Percentiles rank a stretch among this genome's conserved stretches.
Evolutionary conservation across 2,888 invertebrate genomes (phyloP).

Genomic region (Boloria selene): DNA sequence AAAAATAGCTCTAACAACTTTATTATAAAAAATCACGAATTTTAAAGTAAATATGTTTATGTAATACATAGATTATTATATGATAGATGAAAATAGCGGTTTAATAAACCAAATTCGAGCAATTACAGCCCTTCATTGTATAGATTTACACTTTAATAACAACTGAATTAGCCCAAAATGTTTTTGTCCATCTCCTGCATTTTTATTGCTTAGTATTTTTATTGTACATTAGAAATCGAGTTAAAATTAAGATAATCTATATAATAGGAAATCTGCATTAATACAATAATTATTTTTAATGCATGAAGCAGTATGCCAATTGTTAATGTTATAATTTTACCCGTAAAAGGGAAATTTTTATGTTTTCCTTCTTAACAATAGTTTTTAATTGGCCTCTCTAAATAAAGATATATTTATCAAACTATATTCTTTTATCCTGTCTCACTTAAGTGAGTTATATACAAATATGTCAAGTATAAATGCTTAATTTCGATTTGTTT

Average conservation of each 20-base stretch:
- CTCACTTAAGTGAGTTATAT: neutral
- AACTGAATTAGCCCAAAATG: slow-evolving; percentile 50
- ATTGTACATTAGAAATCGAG: slow-evolving; percentile 58
- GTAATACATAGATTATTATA: too few relatives aligned
- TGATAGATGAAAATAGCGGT: too few relatives aligned
- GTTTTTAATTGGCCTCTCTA: slow-evolving; percentile 76
- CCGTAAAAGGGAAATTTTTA: slow-evolving; percentile 5
- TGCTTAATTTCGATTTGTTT: too few relatives aligned
- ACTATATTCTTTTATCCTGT: slow-evolving; percentile 29
- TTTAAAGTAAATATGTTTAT: too few relatives aligned
- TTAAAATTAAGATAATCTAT: slow-evolving; percentile 61
- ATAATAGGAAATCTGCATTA: slow-evolving; percentile 59
- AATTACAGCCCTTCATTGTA: neutral
- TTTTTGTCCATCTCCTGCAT: slow-evolving; percentile 68
- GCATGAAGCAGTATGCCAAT: slow-evolving; percentile 56
- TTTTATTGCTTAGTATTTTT: slow-evolving; percentile 68
- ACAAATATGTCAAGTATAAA: too few relatives aligned
- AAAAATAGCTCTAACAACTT: too few relatives aligned
- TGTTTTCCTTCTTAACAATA: slow-evolving; percentile 48
- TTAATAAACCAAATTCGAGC: neutral
- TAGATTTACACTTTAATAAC: slow-evolving; percentile 7
- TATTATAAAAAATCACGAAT: too few relatives aligned
- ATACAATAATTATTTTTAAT: slow-evolving; percentile 43
- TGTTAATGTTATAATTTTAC: slow-evolving; percentile 51
- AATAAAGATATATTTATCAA: slow-evolving; percentile 76